Conservation (phyloP, 2,797 vertebrate genomes). For the Phaenicophaeus curvirostris region DNA sequence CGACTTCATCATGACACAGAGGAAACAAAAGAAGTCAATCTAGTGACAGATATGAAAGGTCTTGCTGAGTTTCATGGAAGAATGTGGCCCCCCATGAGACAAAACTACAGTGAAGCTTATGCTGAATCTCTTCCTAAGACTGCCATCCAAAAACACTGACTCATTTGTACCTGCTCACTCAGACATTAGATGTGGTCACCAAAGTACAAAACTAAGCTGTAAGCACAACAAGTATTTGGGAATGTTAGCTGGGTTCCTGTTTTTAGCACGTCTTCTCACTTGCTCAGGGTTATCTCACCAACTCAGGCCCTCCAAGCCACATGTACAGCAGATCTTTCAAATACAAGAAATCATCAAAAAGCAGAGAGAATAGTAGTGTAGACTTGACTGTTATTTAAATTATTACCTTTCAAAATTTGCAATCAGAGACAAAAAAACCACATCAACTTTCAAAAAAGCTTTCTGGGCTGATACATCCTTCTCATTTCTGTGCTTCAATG, state of each 20-base stretch:
- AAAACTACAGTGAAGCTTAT: not conserved
- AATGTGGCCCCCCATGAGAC: not conserved
- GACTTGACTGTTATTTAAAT: not conserved
- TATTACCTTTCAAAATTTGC: accelerated
- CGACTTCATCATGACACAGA: not conserved
- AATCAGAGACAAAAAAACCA: not conserved
- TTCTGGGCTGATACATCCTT: not conserved
- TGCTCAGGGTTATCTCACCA: not conserved
- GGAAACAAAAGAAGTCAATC: not conserved
- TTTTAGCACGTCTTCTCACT: not conserved
- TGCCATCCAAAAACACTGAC: not conserved
- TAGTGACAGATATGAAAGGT: not conserved
- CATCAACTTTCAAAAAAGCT: not conserved
- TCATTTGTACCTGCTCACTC: not conserved
- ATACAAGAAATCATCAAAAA: not conserved
- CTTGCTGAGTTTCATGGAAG: not conserved
- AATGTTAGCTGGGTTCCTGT: not conserved
- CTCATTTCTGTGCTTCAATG: not conserved
- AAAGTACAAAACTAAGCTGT: not conserved
- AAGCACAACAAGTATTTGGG: not conserved
- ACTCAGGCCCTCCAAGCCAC: not conserved
- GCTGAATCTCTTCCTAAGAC: not conserved
- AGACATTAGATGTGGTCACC: not conserved
- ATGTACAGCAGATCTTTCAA: not conserved
- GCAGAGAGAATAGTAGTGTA: not conserved